Conservation (phyloP, 1,140 invertebrate genomes). For the Bacillus rossius region DNA sequence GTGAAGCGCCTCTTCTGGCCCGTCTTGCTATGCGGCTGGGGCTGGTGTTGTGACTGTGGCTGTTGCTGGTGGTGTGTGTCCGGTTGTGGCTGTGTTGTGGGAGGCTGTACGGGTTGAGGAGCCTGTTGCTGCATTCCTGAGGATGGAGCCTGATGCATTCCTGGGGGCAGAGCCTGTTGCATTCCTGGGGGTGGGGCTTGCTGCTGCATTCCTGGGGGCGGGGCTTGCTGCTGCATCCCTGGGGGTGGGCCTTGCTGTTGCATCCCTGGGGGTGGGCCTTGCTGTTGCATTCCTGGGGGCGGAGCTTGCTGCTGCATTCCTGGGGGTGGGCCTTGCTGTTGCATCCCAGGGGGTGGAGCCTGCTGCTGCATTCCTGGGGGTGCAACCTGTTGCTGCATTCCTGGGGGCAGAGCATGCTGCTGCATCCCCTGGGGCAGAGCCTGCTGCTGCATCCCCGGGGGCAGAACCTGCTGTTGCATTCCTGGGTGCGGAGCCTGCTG, state of each 20-base stretch:
- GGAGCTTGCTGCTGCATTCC: conserved; percentile 2
- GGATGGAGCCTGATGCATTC: too few species aligned
- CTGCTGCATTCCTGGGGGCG: background rate
- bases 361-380: conserved; percentile 14
- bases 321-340: conserved; percentile 10
- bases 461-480: too few species aligned
- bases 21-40: too few species aligned
- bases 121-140: too few species aligned
- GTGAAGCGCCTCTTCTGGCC: conserved; percentile 9
- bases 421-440: background rate
- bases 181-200: background rate
- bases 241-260: background rate
- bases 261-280: background rate
- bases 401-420: conserved; percentile 13
- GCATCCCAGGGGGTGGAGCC: conserved; percentile 8
- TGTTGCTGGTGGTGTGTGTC: background rate
- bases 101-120: too few species aligned
- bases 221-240: background rate
- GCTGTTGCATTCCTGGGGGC: background rate
- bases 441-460: too few species aligned
- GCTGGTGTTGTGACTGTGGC: background rate
- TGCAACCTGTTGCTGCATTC: conserved; percentile 25
- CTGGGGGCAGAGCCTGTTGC: too few species aligned
- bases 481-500: too few species aligned
- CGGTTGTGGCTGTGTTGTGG: background rate